Conservation (phyloP, 2,888 invertebrate species). For the Lomographa bimaculata region DNA sequence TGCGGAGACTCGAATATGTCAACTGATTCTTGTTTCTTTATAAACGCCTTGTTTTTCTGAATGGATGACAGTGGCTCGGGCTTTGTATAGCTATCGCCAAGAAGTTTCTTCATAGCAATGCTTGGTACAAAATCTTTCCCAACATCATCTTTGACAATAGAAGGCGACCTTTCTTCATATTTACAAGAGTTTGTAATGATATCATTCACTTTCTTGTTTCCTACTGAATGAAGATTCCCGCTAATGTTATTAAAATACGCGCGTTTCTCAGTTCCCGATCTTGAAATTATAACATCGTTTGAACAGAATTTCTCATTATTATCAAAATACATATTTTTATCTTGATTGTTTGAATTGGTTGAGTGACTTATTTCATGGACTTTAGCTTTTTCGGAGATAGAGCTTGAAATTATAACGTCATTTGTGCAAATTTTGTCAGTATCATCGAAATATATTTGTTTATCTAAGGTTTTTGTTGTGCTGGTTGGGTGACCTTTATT, state of each 20-base stretch:
- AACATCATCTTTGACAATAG: constrained; percentile 58
- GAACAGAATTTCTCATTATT: too few species aligned
- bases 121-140: constrained; percentile 51
- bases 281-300: too few species aligned
- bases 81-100: constrained; percentile 60
- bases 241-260: constrained; percentile 55
- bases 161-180: constrained; percentile 57
- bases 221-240: constrained; percentile 27
- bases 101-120: constrained; percentile 56
- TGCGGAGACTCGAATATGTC: constrained; percentile 63
- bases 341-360: too few species aligned
- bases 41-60: constrained; percentile 38
- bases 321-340: too few species aligned
- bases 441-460: constrained; percentile 18
- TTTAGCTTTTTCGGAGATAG: neutral
- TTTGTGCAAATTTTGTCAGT: constrained; percentile 14
- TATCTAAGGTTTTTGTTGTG: constrained; percentile 2
- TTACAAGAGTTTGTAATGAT: constrained; percentile 26
- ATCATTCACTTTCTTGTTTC: constrained; percentile 37
- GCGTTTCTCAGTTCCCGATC: constrained; percentile 40
- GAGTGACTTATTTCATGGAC: too few species aligned
- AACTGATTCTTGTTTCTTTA: constrained; percentile 55
- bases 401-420: constrained; percentile 10
- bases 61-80: constrained; percentile 43
- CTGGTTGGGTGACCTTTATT: neutral